Base-by-base conservation (phyloP, 2,113 vertebrate genomes). In the Phasianus colchicus region DNA sequence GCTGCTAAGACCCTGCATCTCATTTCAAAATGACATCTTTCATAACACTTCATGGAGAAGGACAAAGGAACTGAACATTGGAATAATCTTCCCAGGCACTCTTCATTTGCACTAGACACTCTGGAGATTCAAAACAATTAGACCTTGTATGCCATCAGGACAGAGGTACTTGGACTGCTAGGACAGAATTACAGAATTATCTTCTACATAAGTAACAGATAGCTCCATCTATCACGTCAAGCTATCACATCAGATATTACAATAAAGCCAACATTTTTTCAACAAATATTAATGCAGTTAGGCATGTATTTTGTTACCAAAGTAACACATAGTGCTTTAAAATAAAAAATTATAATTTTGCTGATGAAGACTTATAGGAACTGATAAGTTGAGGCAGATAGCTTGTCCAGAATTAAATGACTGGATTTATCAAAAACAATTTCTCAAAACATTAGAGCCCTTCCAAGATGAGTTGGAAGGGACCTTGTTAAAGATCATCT, bases 81-180 rank as follows among this genome's bases (percentile, higher is more conserved):
- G 36, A 86, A 18, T 67, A 83, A 80, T 55, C 69, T 34, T 52
- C 84, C 69, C 30, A 58, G 45, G 74, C 57, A 86, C 45, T 92
- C 75, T 69, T 48, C 72, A 43, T 54, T 86, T 60, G 80, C 76
- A 88, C 45, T 24, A 85, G 67, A 86, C 79, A 66, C 36, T 48
- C 36, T 20, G 12, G 55, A 48, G 85, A 57, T 79, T 61, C 25
- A 55, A 43, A 84, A 38, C n/a, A 84, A 9, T 25, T 32, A 14
- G 50, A 60, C 58, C 61, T 88, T 9, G 25, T 45, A 45, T 0
- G 0, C 36, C 48, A 75, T n/a, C 9, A 58, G 32, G 25, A n/a
- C 38, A 76, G 36, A 63, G 7, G 4, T 19, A 17, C 17, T 78
- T 50, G 38, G 21, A 70, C 19, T 55, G 12, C 32, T 55, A 55